phyloP scores from a whole-genome alignment of 2,113 vertebrate species.

The Serinus canaria region DNA sequence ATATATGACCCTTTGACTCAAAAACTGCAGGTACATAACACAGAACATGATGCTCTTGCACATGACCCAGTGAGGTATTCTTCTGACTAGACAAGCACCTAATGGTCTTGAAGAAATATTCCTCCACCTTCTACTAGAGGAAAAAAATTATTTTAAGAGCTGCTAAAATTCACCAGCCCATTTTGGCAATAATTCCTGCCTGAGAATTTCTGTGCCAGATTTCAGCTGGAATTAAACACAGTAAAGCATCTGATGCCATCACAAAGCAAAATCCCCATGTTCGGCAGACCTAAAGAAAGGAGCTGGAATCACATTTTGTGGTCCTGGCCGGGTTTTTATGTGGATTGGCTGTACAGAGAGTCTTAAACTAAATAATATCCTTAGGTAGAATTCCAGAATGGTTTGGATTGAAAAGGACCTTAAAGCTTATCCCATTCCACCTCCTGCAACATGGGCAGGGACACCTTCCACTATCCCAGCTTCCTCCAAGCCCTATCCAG shows the following conservation, averaged over 20 bases:
- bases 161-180: background rate
- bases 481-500: too few relatives aligned
- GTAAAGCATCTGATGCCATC: rapidly evolving
- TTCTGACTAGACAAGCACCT: background rate
- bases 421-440: rapidly evolving
- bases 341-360: background rate
- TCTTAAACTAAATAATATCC: background rate
- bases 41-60: background rate
- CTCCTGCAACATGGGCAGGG: too few relatives aligned
- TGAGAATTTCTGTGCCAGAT: background rate
- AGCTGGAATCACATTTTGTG: background rate
- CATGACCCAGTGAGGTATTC: background rate
- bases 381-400: background rate
- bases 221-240: background rate
- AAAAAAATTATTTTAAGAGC: background rate
- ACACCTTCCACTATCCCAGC: too few relatives aligned
- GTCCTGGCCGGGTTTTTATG: background rate
- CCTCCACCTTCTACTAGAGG: rapidly evolving
- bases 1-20: background rate
- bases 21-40: background rate
- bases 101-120: background rate
- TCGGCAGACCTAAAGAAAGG: background rate
- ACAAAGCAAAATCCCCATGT: rapidly evolving
- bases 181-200: background rate
- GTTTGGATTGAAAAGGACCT: background rate